Evolutionary conservation across 2,113 vertebrate genomes (phyloP).

Genomic region (Zosterops lateralis): DNA sequence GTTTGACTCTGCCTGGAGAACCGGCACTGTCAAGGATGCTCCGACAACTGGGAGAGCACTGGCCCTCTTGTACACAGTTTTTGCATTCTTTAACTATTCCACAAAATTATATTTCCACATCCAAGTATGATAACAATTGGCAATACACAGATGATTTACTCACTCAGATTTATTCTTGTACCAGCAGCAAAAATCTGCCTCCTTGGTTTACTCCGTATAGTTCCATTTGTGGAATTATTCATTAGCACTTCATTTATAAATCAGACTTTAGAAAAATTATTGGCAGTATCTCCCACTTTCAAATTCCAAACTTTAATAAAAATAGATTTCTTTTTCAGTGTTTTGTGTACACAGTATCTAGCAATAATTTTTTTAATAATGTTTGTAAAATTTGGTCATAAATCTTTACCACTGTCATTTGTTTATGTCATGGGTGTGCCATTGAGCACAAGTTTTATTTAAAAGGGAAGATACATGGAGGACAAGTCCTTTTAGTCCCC

Average conservation of each 20-base stretch:
- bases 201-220: slow-evolving; percentile 39
- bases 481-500: background rate
- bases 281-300: slow-evolving; percentile 33
- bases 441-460: background rate
- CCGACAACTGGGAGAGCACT: background rate
- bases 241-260: slow-evolving; percentile 65
- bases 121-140: slow-evolving; percentile 23
- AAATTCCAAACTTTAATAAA: slow-evolving; percentile 30
- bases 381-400: background rate
- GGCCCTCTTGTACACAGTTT: background rate
- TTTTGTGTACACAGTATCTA: background rate
- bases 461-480: background rate
- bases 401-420: background rate
- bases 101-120: slow-evolving; percentile 22
- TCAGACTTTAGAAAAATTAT: slow-evolving; percentile 39
- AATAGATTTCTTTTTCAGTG: slow-evolving; percentile 9
- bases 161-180: slow-evolving; percentile 61
- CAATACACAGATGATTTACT: slow-evolving; percentile 32
- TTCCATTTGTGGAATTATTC: slow-evolving; percentile 63
- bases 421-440: background rate
- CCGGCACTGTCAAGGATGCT: background rate
- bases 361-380: background rate
- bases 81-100: slow-evolving; percentile 41
- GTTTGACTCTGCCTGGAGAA: background rate
- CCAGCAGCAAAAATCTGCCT: slow-evolving; percentile 51